Percentiles rank a stretch among this genome's conserved stretches.
These are phyloP conservation scores for Drosophila heteroneura DNA, from an alignment of 2,888 invertebrate species.

Conservation along the genomic window DNA sequence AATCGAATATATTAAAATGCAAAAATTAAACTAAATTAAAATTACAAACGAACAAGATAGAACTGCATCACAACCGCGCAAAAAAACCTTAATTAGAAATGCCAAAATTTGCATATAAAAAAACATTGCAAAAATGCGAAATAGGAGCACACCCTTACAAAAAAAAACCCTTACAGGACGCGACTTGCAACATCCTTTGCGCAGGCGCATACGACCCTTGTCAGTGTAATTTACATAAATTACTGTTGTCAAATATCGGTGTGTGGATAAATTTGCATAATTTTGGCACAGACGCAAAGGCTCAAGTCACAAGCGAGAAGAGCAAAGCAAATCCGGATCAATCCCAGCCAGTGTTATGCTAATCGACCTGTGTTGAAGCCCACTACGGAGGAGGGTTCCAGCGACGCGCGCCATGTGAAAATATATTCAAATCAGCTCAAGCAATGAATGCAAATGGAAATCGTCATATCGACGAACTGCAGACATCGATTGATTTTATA, in stretches of 20 bases:
- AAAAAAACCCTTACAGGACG: constrained; percentile 22
- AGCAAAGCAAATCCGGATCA: constrained; percentile 31
- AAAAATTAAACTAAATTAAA: constrained; percentile 71
- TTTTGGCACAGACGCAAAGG: constrained; percentile 71
- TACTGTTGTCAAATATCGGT: constrained; percentile 72
- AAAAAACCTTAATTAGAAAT: constrained; percentile 70
- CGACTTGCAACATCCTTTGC: constrained; percentile 70
- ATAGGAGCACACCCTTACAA: constrained; percentile 54
- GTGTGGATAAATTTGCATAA: constrained; percentile 71
- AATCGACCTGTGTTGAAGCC: constrained; percentile 77
- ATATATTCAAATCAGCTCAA: constrained; percentile 70
- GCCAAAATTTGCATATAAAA: constrained; percentile 72
- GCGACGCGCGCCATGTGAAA: constrained; percentile 68
- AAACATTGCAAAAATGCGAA: constrained; percentile 56
- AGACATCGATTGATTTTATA: constrained; percentile 60
- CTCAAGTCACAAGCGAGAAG: neutral
- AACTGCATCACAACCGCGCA: constrained; percentile 81
- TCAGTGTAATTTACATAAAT: constrained; percentile 77
- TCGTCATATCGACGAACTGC: constrained; percentile 7
- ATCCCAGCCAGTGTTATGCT: constrained; percentile 79
- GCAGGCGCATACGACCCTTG: constrained; percentile 51
- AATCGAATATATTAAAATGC: constrained; percentile 71
- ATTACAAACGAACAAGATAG: constrained; percentile 69
- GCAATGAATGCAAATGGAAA: constrained; percentile 33
- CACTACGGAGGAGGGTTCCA: constrained; percentile 60